Conservation (phyloP, 2,888 invertebrate species). For the Andrena fulva region DNA sequence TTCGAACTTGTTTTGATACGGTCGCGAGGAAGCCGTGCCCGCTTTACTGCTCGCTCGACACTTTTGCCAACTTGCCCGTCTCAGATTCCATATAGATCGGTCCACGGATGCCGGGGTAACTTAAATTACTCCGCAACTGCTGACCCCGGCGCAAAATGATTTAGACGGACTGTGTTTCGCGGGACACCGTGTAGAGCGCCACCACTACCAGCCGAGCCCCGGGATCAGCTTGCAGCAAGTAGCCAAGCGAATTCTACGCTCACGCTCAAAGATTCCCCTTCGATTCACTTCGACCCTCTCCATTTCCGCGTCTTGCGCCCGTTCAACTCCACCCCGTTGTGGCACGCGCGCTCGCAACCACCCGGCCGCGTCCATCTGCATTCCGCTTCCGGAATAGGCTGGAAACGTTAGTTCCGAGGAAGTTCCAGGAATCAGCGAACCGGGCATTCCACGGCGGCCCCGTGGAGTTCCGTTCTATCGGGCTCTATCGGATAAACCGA, state of each 20-base stretch:
- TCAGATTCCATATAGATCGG: too few species aligned
- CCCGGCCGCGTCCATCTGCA: conserved; percentile 34
- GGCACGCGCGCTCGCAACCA: conserved; percentile 10
- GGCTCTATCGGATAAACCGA: conserved; percentile 35
- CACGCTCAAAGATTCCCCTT: not conserved
- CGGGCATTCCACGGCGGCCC: conserved; percentile 49
- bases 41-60: conserved; percentile 2
- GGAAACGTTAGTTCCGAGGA: conserved; percentile 57
- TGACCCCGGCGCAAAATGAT: too few species aligned
- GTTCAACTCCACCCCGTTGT: not conserved
- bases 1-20: conserved; percentile 18
- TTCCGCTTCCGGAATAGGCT: conserved; percentile 50
- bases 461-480: conserved; percentile 46
- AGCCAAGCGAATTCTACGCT: not conserved
- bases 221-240: not conserved
- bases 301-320: conserved; percentile 1
- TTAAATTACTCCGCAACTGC: too few species aligned
- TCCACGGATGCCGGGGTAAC: too few species aligned
- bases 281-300: not conserved
- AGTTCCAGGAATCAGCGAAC: conserved; percentile 59
- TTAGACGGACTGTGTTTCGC: too few species aligned
- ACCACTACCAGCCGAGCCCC: not conserved
- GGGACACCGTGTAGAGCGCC: not conserved
- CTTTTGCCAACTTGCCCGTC: not conserved
- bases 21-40: not conserved